Percentiles rank a stretch among this genome's conserved stretches.
Evolutionary conservation across 2,888 invertebrate species (phyloP).

Genomic region (Pinctada fucata): DNA sequence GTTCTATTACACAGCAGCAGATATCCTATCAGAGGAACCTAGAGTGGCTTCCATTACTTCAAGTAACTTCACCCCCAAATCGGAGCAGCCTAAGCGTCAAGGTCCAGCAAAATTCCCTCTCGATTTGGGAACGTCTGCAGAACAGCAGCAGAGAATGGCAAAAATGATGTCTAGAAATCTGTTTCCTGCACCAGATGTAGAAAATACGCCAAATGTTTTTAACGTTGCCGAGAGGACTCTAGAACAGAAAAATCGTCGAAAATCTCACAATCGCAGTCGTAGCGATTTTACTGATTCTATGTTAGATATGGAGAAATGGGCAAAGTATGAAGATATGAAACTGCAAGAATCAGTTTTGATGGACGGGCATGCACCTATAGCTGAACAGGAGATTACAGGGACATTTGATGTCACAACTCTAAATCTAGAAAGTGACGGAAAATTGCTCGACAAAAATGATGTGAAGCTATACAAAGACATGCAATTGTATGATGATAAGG

Average conservation of each 20-base stretch:
- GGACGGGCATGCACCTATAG: constrained; percentile 56
- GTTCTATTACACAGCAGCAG: constrained; percentile 30
- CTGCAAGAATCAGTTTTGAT: constrained; percentile 33
- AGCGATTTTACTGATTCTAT: constrained; percentile 67
- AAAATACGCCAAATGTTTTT: neutral
- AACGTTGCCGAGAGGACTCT: neutral
- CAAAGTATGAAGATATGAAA: constrained; percentile 61
- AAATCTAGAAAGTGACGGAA: constrained; percentile 63
- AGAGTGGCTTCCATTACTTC: neutral
- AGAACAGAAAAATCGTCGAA: neutral
- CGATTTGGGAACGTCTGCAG: too few species aligned
- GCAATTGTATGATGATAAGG: constrained; percentile 23
- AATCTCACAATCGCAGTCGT: constrained; percentile 53
- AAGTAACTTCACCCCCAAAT: too few species aligned
- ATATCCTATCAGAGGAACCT: constrained; percentile 40
- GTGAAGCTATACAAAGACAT: constrained; percentile 39
- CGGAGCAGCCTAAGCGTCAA: too few species aligned
- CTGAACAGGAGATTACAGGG: constrained; percentile 58
- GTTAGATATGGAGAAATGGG: constrained; percentile 60
- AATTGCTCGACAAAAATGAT: constrained; percentile 51
- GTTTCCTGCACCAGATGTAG: neutral
- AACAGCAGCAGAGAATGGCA: too few species aligned
- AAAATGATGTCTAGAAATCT: neutral
- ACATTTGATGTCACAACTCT: constrained; percentile 61
- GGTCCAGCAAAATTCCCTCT: too few species aligned